These are phyloP conservation scores for Periophthalmodon schlosseri DNA, from an alignment of 2,113 vertebrate species.

Conservation along the genomic window DNA sequence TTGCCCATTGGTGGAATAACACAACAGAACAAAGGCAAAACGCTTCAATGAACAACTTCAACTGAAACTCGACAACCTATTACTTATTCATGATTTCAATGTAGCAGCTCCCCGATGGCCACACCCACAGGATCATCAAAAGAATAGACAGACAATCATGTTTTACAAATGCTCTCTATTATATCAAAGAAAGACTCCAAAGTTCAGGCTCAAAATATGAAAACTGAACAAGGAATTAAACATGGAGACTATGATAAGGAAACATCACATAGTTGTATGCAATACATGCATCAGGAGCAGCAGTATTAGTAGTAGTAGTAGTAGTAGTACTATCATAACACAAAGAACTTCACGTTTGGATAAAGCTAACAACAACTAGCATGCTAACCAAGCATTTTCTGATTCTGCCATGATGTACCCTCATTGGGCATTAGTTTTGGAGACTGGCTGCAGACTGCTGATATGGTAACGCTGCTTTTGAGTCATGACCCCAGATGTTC, in stretches of 20 bases:
- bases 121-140: neutral
- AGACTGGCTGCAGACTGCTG: neutral
- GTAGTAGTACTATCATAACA: too few species aligned
- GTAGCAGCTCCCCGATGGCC: neutral
- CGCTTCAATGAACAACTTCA: neutral
- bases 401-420: neutral
- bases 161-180: neutral
- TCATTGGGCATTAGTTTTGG: slow-evolving; percentile 6
- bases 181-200: neutral
- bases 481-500: neutral
- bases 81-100: neutral
- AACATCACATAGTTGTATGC: neutral
- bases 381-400: too few species aligned
- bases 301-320: too few species aligned
- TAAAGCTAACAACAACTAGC: too few species aligned
- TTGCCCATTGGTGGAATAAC: neutral
- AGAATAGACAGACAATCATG: neutral
- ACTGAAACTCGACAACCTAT: neutral
- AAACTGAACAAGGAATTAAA: neutral
- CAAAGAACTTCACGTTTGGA: too few species aligned
- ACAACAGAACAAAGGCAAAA: neutral
- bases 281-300: too few species aligned
- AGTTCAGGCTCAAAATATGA: neutral
- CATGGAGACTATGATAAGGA: neutral
- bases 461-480: neutral